Evolutionary conservation across 2,888 invertebrate genomes (phyloP).

Genomic region (Sarcophaga variegata): DNA sequence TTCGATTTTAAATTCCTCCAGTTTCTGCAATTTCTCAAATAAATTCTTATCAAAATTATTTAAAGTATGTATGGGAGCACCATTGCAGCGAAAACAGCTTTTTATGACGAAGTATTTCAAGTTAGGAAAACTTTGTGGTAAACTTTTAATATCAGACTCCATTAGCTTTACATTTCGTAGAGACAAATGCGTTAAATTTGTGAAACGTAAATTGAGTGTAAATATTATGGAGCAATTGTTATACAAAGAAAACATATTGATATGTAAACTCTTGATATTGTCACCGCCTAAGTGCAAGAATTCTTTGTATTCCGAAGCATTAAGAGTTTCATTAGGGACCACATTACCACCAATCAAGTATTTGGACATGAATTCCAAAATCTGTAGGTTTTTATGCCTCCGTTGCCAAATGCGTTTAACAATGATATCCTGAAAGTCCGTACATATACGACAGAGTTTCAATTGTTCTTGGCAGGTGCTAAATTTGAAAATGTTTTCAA

Average conservation of each 20-base stretch:
- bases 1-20: background rate
- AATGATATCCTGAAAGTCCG: conserved; percentile 24
- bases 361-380: conserved; percentile 43
- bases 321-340: conserved; percentile 23
- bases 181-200: conserved; percentile 14
- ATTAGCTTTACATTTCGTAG: conserved; percentile 43
- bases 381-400: conserved; percentile 27
- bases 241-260: conserved; percentile 39
- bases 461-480: conserved; percentile 42
- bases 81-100: conserved; percentile 42
- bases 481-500: conserved; percentile 39
- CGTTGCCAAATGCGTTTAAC: conserved; percentile 28
- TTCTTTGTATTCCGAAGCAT: conserved; percentile 9
- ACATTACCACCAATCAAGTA: conserved; percentile 10
- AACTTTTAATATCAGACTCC: background rate
- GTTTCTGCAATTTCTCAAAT: background rate
- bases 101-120: conserved; percentile 14
- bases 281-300: conserved; percentile 28
- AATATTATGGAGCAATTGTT: conserved; percentile 11
- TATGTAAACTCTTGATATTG: conserved; percentile 21
- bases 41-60: conserved; percentile 25
- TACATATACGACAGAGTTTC: background rate
- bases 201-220: background rate
- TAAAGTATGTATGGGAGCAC: conserved; percentile 35
- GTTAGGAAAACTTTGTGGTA: background rate